Conservation (phyloP, 2,113 vertebrate genomes). For the Catharus bicknelli region DNA sequence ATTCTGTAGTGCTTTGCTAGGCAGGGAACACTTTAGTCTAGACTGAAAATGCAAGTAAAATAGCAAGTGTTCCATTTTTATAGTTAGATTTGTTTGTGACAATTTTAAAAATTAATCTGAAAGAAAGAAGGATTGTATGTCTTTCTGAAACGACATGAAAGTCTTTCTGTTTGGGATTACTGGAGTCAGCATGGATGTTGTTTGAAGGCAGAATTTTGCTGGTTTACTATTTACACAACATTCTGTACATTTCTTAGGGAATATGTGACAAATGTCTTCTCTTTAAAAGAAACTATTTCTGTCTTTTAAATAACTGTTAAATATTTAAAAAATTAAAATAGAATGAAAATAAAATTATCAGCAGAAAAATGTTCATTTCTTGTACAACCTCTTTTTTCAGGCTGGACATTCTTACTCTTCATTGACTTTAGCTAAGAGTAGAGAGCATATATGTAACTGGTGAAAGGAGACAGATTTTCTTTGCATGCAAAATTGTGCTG, state of each 20-base stretch:
- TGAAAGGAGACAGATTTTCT: not conserved
- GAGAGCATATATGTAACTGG: not conserved
- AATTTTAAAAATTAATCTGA: not conserved
- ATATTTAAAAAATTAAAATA: not conserved
- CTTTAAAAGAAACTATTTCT: not conserved
- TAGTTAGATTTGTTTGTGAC: not conserved
- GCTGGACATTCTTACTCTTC: not conserved
- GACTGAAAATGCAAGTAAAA: not conserved
- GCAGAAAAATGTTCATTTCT: not conserved
- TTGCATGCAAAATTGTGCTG: not conserved
- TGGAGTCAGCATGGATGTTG: not conserved
- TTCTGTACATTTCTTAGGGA: not conserved
- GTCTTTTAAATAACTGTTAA: not conserved
- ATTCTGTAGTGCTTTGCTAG: not conserved
- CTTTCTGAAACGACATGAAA: not conserved
- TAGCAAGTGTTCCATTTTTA: not conserved
- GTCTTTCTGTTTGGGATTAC: not conserved
- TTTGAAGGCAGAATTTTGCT: not conserved
- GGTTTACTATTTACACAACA: not conserved
- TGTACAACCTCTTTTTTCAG: not conserved
- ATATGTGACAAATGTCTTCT: not conserved
- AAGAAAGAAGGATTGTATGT: not conserved
- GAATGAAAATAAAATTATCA: not conserved
- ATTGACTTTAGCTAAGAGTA: not conserved
- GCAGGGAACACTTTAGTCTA: not conserved